phyloP scores from a whole-genome alignment of 2,797 vertebrate genomes.

The Mormyrops attenuatus region DNA sequence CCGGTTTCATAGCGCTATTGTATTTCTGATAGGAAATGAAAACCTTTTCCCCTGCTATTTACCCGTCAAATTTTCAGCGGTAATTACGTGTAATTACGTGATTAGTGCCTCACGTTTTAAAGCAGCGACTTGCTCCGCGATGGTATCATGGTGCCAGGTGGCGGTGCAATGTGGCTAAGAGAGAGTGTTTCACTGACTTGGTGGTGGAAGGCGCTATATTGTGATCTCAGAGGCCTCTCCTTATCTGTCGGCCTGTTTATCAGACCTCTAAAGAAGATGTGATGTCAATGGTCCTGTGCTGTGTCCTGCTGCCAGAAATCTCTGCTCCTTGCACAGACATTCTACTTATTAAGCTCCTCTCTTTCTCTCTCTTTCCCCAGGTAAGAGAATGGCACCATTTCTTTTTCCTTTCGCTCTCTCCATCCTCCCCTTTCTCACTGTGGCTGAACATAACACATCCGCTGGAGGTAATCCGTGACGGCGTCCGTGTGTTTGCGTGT shows the following conservation, averaged over 20 bases:
- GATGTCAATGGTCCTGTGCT: no score
- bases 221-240: background rate
- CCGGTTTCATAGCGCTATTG: background rate
- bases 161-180: background rate
- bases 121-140: background rate
- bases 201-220: background rate
- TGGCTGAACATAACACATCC: slow-evolving; percentile 51
- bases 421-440: slow-evolving; percentile 36
- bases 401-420: slow-evolving; percentile 39
- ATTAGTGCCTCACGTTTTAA: background rate
- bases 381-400: slow-evolving; percentile 47
- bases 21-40: background rate
- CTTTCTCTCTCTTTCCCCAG: slow-evolving; percentile 36
- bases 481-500: slow-evolving; percentile 23
- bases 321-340: background rate
- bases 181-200: background rate
- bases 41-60: background rate
- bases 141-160: background rate
- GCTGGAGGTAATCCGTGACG: slow-evolving; percentile 49
- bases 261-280: background rate
- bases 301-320: background rate
- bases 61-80: background rate
- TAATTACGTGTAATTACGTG: background rate
- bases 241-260: background rate
- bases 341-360: background rate